These are phyloP conservation scores for Proisotoma minuta DNA, from an alignment of 2,888 invertebrate species.

Conservation along the genomic window DNA sequence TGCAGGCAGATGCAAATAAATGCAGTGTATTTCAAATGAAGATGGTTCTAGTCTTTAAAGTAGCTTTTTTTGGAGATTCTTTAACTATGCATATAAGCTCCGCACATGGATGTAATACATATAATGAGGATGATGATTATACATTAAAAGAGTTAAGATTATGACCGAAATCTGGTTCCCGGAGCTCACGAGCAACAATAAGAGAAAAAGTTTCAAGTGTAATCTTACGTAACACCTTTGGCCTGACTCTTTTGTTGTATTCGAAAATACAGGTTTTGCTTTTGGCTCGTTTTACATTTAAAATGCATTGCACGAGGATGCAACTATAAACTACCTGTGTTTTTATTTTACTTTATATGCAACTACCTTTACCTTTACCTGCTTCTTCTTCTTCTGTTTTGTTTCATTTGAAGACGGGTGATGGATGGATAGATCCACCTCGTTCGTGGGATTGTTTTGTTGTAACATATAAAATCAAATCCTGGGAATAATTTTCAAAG, in stretches of 20 bases:
- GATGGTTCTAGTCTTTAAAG: background rate
- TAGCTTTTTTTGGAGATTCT: too few species aligned
- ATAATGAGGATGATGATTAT: constrained; percentile 8
- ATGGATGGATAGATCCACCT: background rate
- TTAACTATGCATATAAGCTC: background rate
- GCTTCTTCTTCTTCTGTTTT: too few species aligned
- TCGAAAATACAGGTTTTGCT: constrained; percentile 2
- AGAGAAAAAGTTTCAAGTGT: constrained; percentile 4
- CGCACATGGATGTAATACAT: background rate
- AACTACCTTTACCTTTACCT: too few species aligned
- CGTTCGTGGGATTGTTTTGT: background rate
- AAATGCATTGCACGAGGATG: background rate
- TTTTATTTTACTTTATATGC: too few species aligned
- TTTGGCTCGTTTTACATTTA: background rate
- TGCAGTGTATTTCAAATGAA: background rate
- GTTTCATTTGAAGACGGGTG: too few species aligned
- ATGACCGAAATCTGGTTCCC: constrained; percentile 14
- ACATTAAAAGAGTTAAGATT: background rate
- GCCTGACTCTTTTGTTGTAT: too few species aligned
- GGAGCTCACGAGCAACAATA: constrained; percentile 1
- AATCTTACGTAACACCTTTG: background rate
- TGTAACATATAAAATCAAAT: background rate
- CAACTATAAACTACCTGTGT: too few species aligned
- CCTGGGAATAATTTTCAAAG: background rate
- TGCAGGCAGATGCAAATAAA: background rate